Conservation (phyloP, 2,888 invertebrate genomes). For the Harpalus rubripes region DNA sequence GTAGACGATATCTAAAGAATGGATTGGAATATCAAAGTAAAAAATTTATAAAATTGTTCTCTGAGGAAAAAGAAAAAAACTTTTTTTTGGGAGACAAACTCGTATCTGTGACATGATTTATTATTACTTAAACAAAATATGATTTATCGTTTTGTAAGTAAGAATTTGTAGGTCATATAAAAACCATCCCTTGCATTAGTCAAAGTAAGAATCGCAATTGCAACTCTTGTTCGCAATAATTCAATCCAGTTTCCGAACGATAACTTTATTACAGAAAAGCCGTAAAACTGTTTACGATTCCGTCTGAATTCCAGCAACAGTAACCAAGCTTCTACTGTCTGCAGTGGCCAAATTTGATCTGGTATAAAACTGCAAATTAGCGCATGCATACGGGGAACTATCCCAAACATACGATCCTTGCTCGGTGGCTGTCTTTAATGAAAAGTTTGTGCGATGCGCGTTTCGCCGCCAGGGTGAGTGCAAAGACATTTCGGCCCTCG, state of each 20-base stretch:
- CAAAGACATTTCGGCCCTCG: too few relatives aligned
- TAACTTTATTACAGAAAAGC: constrained; percentile 45
- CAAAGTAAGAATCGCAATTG: constrained; percentile 16
- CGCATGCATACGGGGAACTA: constrained; percentile 38
- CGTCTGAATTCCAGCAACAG: constrained; percentile 31
- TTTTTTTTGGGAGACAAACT: not conserved
- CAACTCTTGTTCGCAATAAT: constrained; percentile 39
- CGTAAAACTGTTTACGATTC: constrained; percentile 55
- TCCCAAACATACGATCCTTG: constrained; percentile 18
- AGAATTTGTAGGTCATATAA: constrained; percentile 13
- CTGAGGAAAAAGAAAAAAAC: too few relatives aligned
- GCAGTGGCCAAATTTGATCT: constrained; percentile 42
- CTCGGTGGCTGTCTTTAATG: constrained; percentile 40
- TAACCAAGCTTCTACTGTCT: constrained; percentile 1
- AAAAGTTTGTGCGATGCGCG: constrained; percentile 57
- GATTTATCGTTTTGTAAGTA: not conserved
- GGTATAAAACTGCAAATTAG: constrained; percentile 49
- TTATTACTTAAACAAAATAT: not conserved
- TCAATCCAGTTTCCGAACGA: constrained; percentile 31
- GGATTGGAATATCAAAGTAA: too few relatives aligned
- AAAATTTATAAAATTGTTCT: too few relatives aligned
- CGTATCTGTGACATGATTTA: not conserved
- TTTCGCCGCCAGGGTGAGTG: constrained; percentile 2
- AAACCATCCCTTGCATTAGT: not conserved
- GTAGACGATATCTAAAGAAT: too few relatives aligned